Evolutionary conservation across 2,888 invertebrate genomes (phyloP), one percentile per base, ranked within the genome.

Genomic region (Stenotaenia linearis): DNA sequence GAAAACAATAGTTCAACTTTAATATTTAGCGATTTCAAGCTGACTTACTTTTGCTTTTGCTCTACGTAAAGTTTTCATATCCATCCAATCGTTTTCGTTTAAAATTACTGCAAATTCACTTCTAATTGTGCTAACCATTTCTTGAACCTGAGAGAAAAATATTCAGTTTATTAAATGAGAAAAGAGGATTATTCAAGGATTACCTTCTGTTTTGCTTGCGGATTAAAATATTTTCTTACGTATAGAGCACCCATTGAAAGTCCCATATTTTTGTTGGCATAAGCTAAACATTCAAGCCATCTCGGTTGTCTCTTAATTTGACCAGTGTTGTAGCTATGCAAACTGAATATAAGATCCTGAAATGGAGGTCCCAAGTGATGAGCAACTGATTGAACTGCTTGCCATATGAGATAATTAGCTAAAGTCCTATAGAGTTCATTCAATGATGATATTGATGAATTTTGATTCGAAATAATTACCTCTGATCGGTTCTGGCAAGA

Each of bases 21-120:
- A 32, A 32, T 12, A 40, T 12, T 6, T 12, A 40, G 40, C 10
- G 15, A 9, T 40, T 6, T 35, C 35, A 35, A 35, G 9, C 35
- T 45, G 86, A 75, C 85, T 83, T 81, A 84, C 85, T 85, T 91
- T 79, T 7, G 75, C 74, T 75, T 35, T 74, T 5, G 79, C 79
- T 74, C 69, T 79, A 12, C 69, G 69, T 12, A 79, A 30, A 0
- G 97, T 97, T 82, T 89, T 87, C 0, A 91, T 90, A 85, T 97
- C 97, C 97, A 98, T 97, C 97, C 97, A 98, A 75, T 93, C 92
- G 15, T 96, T 84, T 80, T 91, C 89, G 23, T 90, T 88, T 79
- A 96, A 86, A 32, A 96, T 94, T 83, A 92, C 90, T 81, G 91
- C 90, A 87, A 97, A 97, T 82, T 95, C 92, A 79, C 89, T 88